A percentile compares a stretch with the other conserved stretches of the same genome.
Evolutionary conservation across 2,797 vertebrate species (phyloP).

Genomic region (Cynopterus sphinx): DNA sequence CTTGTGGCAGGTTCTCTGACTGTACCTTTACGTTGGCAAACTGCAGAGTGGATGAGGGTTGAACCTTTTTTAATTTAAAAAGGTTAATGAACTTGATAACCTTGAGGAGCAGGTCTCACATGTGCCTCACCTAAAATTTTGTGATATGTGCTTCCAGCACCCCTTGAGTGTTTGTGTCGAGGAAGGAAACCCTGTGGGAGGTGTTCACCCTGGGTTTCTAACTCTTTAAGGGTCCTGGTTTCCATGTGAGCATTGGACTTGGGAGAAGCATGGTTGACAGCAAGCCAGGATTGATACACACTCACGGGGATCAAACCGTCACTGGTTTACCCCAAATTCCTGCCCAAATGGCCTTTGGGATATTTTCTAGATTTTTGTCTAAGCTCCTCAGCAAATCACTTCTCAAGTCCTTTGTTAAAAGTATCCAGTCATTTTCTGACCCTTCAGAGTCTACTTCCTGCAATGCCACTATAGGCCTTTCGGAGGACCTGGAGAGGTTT

Average conservation of each 20-base stretch:
- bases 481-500: neutral
- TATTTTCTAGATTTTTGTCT: neutral
- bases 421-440: neutral
- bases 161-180: neutral
- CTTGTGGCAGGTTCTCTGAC: neutral
- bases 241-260: neutral
- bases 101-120: slow-evolving; percentile 36
- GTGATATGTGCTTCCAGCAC: slow-evolving; percentile 9
- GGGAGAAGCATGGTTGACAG: neutral
- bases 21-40: neutral
- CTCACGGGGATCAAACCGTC: neutral
- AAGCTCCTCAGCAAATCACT: neutral
- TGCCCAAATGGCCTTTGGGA: neutral
- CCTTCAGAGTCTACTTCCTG: neutral
- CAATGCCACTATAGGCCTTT: neutral
- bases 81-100: neutral
- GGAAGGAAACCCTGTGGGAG: neutral
- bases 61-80: neutral
- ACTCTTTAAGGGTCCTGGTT: neutral
- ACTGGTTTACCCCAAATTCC: neutral
- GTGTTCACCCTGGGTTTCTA: neutral
- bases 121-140: neutral
- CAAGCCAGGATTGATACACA: neutral
- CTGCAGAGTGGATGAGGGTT: neutral
- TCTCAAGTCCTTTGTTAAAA: neutral